phyloP scores from a whole-genome alignment of 2,797 vertebrate genomes.

The Podarcis siculus region DNA sequence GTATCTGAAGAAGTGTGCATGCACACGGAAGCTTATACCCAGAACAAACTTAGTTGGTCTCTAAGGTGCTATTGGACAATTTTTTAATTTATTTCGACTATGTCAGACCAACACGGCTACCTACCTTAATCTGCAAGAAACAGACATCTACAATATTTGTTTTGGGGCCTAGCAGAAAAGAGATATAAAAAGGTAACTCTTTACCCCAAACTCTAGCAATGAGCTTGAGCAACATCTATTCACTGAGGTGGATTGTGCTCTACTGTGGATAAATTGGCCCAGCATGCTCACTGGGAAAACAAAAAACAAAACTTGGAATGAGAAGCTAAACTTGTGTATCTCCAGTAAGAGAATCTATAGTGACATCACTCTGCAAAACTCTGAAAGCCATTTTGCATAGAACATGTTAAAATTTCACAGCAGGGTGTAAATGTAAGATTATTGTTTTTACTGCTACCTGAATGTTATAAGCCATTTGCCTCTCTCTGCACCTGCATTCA shows the following conservation, averaged over 20 bases:
- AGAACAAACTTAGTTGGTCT: no score
- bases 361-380: not conserved
- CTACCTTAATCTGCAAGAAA: not conserved
- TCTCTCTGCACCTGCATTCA: slow-evolving; percentile 28
- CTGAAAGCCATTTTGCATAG: not conserved
- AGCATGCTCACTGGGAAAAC: not conserved
- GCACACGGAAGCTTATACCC: no score
- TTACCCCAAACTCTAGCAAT: not conserved
- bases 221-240: not conserved
- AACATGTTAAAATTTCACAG: slow-evolving; percentile 18
- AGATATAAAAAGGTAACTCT: not conserved
- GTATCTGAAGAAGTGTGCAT: no score
- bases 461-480: slow-evolving; percentile 32
- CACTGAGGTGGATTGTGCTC: not conserved
- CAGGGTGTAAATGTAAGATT: slow-evolving; percentile 27
- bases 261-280: not conserved
- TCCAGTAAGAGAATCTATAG: slow-evolving; percentile 3
- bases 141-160: not conserved
- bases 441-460: slow-evolving; percentile 9
- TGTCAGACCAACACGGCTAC: no score
- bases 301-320: not conserved
- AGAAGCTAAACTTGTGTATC: not conserved
- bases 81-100: no score
- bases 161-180: not conserved
- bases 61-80: no score